Evolutionary conservation across 2,888 invertebrate species (phyloP), one percentile per base, ranked within the genome.

Genomic region (Parthenolecanium corni): DNA sequence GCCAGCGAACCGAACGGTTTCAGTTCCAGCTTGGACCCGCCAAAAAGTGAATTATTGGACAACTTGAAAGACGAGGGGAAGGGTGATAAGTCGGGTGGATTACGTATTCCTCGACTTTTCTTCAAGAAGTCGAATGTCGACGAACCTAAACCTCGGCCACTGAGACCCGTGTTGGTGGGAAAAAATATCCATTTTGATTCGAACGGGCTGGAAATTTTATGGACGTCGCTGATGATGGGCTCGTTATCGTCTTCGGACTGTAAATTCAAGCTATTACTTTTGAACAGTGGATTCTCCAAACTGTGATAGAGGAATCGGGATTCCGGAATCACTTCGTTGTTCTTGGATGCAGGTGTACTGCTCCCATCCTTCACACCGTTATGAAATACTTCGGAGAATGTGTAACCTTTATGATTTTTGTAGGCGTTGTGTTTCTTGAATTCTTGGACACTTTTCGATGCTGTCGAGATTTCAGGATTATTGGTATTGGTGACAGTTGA

Each of bases 141-240:
- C 4, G 31, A 31, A 31, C 31, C 31, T 4, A 31, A 9, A 31
- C 31, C 31, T 49, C 21, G 6, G 12, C 49, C 23, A 49, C 23
- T 23, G 20, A 20, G 20, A 21, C 21, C 16, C n/a, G 6, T 21
- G 49, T 14, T 49, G 23, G 14, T 2, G 49, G 49, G 18, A 14
- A 31, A 51, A 12, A 61, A n/a, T 23, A 61, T 61, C 61, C 61
- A 61, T 23, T 61, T 61, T 9, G 61, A 61, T 51, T 51, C 49
- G 61, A 61, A 61, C 23, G 61, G 61, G 23, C 51, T 49, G 2
- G 61, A 36, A 16, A 61, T 9, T 61, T 61, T 61, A 16, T 61
- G 47, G n/a, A 61, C 25, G 21, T 61, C 61, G 16, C 61, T 49
- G 4, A 54, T 36, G 5, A 24, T 18, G 9, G 40, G 40, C 12